Percentiles rank a stretch among this genome's conserved stretches.
Conservation (phyloP, 2,113 vertebrate genomes). For the Gopherus evgoodei region DNA sequence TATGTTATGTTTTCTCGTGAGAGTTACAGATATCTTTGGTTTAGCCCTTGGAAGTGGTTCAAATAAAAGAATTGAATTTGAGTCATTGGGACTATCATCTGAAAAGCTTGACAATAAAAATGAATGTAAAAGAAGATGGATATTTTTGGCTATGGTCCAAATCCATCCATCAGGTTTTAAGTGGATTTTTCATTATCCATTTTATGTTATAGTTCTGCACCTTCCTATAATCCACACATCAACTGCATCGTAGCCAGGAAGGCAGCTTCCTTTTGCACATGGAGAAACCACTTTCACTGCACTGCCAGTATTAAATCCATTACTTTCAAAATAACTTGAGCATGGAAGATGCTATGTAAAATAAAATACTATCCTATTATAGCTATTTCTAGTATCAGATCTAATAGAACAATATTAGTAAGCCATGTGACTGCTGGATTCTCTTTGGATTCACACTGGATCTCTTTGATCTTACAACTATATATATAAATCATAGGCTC, state of each 20-base stretch:
- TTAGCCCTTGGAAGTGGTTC: neutral
- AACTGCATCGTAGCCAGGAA: neutral
- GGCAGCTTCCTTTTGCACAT: neutral
- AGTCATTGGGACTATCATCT: neutral
- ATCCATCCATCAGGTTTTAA: neutral
- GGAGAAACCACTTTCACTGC: neutral
- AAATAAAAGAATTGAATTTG: neutral
- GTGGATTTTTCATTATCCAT: neutral
- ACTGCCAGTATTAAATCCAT: neutral
- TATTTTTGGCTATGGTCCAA: neutral
- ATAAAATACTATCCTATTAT: neutral
- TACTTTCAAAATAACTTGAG: neutral
- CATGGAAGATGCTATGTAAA: neutral
- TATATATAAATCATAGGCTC: neutral
- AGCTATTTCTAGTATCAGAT: neutral
- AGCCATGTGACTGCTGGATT: neutral
- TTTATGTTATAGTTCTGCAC: neutral
- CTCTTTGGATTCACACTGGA: neutral
- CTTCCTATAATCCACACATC: neutral
- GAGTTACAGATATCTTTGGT: neutral
- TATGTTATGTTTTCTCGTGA: neutral
- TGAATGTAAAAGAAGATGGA: neutral
- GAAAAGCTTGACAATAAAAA: slow-evolving; percentile 15
- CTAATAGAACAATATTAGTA: neutral
- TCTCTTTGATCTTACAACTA: neutral